Conservation (phyloP, 2,113 vertebrate genomes). For the Pogonocichla stellata region DNA sequence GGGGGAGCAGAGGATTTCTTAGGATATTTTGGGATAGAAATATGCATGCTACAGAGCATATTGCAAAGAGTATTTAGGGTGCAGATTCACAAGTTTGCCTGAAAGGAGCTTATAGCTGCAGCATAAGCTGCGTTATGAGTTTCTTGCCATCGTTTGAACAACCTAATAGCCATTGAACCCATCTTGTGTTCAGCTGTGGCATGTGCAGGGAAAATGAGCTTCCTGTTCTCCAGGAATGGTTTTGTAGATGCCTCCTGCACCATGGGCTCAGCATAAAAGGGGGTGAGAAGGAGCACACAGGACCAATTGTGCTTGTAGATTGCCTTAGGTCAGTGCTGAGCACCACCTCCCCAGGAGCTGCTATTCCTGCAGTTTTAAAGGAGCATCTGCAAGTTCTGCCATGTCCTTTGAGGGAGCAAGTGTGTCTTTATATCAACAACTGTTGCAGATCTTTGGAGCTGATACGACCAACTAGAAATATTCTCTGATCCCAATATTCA, state of each 20-base stretch:
- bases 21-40: neutral
- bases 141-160: neutral
- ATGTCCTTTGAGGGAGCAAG: neutral
- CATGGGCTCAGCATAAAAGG: fast-evolving
- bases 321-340: neutral
- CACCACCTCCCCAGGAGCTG: neutral
- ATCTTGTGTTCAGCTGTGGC: neutral
- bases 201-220: neutral
- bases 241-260: neutral
- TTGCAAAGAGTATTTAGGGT: neutral
- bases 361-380: neutral
- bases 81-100: neutral
- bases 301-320: neutral
- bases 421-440: neutral
- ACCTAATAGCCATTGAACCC: neutral
- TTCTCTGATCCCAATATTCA: neutral
- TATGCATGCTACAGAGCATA: neutral
- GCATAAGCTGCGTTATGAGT: neutral
- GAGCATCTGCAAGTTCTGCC: neutral
- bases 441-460: neutral
- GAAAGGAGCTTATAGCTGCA: neutral
- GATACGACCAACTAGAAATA: neutral
- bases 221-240: neutral
- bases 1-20: neutral
- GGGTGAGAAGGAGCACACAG: neutral